Evolutionary conservation across 2,113 vertebrate species (phyloP).

Genomic region (Gobius niger): DNA sequence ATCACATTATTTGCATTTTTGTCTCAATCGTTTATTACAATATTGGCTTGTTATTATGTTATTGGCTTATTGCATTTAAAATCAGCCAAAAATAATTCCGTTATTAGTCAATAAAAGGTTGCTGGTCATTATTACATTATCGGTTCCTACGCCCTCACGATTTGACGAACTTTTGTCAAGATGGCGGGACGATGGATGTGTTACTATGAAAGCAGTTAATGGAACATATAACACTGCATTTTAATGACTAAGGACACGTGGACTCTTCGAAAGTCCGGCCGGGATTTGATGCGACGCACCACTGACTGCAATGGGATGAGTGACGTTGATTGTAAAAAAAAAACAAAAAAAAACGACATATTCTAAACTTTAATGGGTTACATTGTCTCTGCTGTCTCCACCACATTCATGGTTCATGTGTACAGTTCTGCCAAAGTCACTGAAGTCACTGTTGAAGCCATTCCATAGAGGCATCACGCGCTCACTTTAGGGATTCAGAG

Average conservation of each 20-base stretch:
- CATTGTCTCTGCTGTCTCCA: conserved; percentile 2
- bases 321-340: conserved; percentile 23
- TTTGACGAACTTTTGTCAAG: not conserved
- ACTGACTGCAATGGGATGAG: conserved; percentile 2
- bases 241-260: not conserved
- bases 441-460: not conserved
- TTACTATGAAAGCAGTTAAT: not conserved
- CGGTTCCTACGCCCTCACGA: not conserved
- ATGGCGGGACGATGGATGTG: not conserved
- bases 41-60: too few species aligned
- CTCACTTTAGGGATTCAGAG: not conserved
- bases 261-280: not conserved
- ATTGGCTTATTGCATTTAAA: too few species aligned
- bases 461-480: not conserved
- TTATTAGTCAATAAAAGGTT: too few species aligned
- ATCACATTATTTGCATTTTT: too few species aligned
- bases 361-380: conserved; percentile 3
- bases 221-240: not conserved
- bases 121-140: too few species aligned
- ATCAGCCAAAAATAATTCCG: too few species aligned
- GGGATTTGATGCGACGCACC: not conserved
- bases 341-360: not conserved
- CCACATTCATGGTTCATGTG: not conserved
- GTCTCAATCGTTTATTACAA: too few species aligned
- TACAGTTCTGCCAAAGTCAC: conserved; percentile 5